Base-by-base conservation (phyloP, 1,140 invertebrate genomes). In the Subanguina moxae region DNA sequence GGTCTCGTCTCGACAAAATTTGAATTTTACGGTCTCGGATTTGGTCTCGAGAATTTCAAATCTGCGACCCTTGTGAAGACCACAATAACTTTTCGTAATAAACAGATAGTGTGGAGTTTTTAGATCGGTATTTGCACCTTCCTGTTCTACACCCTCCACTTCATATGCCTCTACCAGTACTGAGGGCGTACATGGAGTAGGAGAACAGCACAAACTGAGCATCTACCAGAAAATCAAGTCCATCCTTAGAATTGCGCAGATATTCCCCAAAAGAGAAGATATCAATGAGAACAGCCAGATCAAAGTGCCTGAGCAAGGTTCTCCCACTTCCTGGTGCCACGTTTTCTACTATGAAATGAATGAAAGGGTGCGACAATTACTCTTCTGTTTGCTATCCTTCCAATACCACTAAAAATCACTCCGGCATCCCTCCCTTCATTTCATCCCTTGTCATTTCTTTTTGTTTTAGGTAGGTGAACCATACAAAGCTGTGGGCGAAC, bases 311-410 rank as follows among this genome's bases (percentile, higher is more conserved):
- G 65, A 68, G 17, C 65, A 70, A 13, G 56, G 93, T 84, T 92
- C 94, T 83, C 92, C 92, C 19, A 87, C 89, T 5, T 93, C 90
- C 79, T 96, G 93, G 93, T 93, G 92, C 5, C 92, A 90, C 9
- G 93, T 95, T 71, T 92, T 92, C 0, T 96, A 95, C 82, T 95
- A 95, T 77, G 93, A 96, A 83, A 84, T 96, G 23, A 95, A 95
- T 84, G 92, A 91, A 81, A 87, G 92, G 28, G 93, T 96, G 23
- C 93, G 93, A n/a, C n/a, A n/a, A n/a, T n/a, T n/a, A n/a, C n/a
- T n/a, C n/a, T n/a, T n/a, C 38, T 65, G 27, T n/a, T 46, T 38
- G 0, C n/a, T n/a, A n/a, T 69, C 11, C 23, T 13, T 25, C 7
- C n/a, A 13, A 8, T 65, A 15, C 27, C 13, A 65, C 42, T 65